phyloP scores from a whole-genome alignment of 2,113 vertebrate species.

The Myotis brandtii region DNA sequence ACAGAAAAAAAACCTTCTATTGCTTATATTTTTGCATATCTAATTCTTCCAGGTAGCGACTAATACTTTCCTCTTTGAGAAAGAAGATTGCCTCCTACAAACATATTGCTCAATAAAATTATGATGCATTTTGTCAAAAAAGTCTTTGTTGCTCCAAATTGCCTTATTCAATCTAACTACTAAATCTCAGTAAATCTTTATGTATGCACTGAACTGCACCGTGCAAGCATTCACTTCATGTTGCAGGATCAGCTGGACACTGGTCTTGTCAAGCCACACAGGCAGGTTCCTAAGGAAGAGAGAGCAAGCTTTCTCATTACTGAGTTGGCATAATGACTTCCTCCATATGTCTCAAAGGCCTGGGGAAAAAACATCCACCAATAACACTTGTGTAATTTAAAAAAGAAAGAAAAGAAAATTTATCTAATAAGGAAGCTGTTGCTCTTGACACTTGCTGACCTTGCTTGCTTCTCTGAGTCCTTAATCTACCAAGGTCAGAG shows the following conservation, averaged over 20 bases:
- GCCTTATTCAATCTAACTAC: background rate
- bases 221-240: background rate
- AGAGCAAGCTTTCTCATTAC: conserved; percentile 1
- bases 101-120: background rate
- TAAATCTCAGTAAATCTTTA: background rate
- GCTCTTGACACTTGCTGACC: background rate
- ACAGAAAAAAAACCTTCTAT: background rate
- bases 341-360: conserved; percentile 17
- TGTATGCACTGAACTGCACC: background rate
- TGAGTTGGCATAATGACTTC: conserved; percentile 15
- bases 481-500: background rate
- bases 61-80: background rate
- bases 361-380: background rate
- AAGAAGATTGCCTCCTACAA: background rate
- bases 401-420: background rate
- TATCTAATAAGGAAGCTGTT: background rate
- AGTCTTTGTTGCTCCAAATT: background rate
- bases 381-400: conserved; percentile 42
- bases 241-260: background rate
- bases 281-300: background rate
- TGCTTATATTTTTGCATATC: background rate
- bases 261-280: background rate
- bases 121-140: background rate
- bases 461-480: background rate
- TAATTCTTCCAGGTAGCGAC: background rate